Evolutionary conservation across 2,888 invertebrate genomes (phyloP), one percentile per base, ranked within the genome.

Genomic region (Eristalinus sepulchralis): DNA sequence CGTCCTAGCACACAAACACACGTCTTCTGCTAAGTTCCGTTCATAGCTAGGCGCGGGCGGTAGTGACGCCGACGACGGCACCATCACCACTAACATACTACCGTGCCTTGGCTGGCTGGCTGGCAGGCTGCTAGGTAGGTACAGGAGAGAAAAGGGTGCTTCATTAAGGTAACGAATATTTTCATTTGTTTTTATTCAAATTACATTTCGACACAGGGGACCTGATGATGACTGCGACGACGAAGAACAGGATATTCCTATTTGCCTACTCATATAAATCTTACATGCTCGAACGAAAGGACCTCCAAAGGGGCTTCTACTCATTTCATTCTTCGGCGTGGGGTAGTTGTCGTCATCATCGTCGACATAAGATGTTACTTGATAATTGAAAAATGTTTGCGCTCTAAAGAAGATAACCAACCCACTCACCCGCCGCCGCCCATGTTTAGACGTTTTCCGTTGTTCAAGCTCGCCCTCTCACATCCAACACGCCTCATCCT

Each of bases 151-250:
- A 86, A 86, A 78, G 86, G 86, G 86, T 86, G 78, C 86, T 86
- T 86, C 86, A 86, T 86, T 86, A 86, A 86, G 86, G 86, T 86
- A 86, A 86, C 73, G 86, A 83, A 86, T 86, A 86, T 82, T 86
- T 86, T 86, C 82, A 83, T 82, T 86, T 86, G 82, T 86, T 86
- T 86, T 86, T 86, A 86, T 86, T 86, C 86, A 86, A 86, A 86
- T 86, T 86, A 82, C 86, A 86, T 86, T 82, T 86, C 78, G 86
- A 82, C 86, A 86, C 86, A 78, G 75, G 86, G 82, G 86, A 83
- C 83, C 72, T 78, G 73, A 78, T 78, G 78, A 83, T 73, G 82
- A 63, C 78, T 72, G 71, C 63, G 77, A 77, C 53, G 72, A 82
- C 70, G 73, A 82, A 78, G 78, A 86, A 83, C 86, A 86, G 78